Evolutionary conservation across 2,113 vertebrate species (phyloP), one percentile per base, ranked within the genome.

Genomic region (Neodon shergylaensis): DNA sequence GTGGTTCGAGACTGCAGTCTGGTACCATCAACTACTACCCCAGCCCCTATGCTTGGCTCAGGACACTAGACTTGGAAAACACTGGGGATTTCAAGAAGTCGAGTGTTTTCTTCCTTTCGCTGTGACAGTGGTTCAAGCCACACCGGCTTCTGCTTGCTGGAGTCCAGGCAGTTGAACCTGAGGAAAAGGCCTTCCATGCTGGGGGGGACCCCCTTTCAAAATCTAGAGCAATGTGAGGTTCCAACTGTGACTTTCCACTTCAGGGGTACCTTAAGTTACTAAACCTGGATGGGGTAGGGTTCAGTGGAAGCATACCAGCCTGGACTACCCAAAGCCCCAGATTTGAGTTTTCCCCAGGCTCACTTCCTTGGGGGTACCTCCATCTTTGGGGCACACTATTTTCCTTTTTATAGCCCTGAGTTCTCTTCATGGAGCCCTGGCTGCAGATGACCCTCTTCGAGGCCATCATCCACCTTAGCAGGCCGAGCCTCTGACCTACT

Each of bases 401-500:
- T 44, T 22, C 70, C 16, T 49, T 19, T 42, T 26, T 28, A 5
- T 1, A 0, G 9, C 1, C 16, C 21, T 36, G 13, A 39, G 66
- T 19, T 70, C 39, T 44, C 39, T 42, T 36, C 54, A 24, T 33
- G 16, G 54, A 0, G 24, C 0, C 5, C 73, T 0, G 31, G 65
- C 86, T 73, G 33, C 5, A 2, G 0, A 1, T 1, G 19, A 22
- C 17, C 21, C 42, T 42, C 73, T 42, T 1, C 0, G 33, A 10
- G 0, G 33, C 44, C 26, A 0, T 39, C 21, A 0, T 1, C 42
- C 4, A 28, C 26, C 19, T 36, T n/a, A 4, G 0, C 11, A 3
- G 21, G 9, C 19, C 39, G 14, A 16, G n/a, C 39, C 36, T 8
- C 0, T 22, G 12, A 21, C 16, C 21, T 19, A n/a, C 22, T 36